Evolutionary conservation across 2,113 vertebrate genomes (phyloP).

Genomic region (Ophthalmolycus amberensis): DNA sequence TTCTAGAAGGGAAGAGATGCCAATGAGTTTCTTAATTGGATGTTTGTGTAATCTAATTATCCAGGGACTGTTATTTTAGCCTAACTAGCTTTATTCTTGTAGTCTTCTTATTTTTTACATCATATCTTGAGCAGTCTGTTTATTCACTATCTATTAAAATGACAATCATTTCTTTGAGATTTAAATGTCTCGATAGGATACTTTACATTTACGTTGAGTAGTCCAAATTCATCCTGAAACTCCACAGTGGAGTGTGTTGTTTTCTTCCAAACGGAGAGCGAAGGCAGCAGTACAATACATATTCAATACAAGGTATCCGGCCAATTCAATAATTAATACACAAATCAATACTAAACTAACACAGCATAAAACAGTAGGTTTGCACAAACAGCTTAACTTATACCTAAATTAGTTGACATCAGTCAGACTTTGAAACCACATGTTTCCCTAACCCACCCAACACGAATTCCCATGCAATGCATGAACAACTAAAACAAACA

Average conservation of each 20-base stretch:
- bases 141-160: background rate
- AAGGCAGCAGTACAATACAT: background rate
- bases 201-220: background rate
- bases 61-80: background rate
- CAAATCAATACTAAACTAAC: background rate
- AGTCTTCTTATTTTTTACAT: background rate
- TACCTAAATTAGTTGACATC: background rate
- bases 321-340: background rate
- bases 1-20: conserved; percentile 12
- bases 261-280: background rate
- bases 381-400: background rate
- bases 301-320: background rate
- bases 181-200: background rate
- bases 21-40: background rate
- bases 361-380: background rate
- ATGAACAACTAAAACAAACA: background rate
- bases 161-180: background rate
- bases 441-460: background rate
- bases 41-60: conserved; percentile 11
- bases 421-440: background rate
- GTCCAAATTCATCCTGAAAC: background rate
- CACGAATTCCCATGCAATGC: background rate
- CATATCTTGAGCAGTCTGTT: background rate
- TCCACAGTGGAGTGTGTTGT: background rate
- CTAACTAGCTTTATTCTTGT: conserved; percentile 1